Evolutionary conservation across 2,888 invertebrate genomes (phyloP), one percentile per base, ranked within the genome.

Genomic region (Dasypogon diadema): DNA sequence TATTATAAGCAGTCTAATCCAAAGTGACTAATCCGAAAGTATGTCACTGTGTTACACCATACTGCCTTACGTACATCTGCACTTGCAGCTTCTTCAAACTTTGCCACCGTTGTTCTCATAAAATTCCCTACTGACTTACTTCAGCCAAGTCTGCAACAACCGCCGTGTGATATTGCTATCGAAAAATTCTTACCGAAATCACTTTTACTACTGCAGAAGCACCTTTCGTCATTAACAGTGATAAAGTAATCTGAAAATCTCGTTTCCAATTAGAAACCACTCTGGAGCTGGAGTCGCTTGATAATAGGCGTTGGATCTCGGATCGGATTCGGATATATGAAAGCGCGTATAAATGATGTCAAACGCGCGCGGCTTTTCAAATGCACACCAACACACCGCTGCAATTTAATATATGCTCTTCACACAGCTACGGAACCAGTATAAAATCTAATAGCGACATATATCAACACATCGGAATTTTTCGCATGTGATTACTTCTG

Each of bases 321-420:
- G 51, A 30, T n/a, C n/a, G n/a, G n/a, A n/a, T n/a, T n/a, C n/a
- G n/a, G n/a, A n/a, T n/a, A n/a, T 24, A 54, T 34, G 70, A 70
- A 54, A 70, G 70, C 54, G 70, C 16, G 46, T 34, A 70, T 34
- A 70, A 70, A 70, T 70, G 54, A 70, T 70, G 70, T 70, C 70
- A 70, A 70, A 70, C 70, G 51, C 70, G 70, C 70, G 70, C 70
- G 51, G 70, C 70, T 70, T 70, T 70, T 54, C 54, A 70, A 54
- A 70, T 70, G 54, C 54, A 70, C 30, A 51, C 54, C 30, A 34
- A 6, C 54, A 12, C 10, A n/a, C 56, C 10, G 22, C 18, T 6
- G 48, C 68, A 34, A 42, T 46, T 16, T 14, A 18, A 37, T 18
- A 30, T 18, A 21, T 54, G 18, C 4, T 54, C 14, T 51, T 14